These are phyloP conservation scores for Pipistrellus nathusii DNA, from an alignment of 2,797 vertebrate species.

Conservation along the genomic window DNA sequence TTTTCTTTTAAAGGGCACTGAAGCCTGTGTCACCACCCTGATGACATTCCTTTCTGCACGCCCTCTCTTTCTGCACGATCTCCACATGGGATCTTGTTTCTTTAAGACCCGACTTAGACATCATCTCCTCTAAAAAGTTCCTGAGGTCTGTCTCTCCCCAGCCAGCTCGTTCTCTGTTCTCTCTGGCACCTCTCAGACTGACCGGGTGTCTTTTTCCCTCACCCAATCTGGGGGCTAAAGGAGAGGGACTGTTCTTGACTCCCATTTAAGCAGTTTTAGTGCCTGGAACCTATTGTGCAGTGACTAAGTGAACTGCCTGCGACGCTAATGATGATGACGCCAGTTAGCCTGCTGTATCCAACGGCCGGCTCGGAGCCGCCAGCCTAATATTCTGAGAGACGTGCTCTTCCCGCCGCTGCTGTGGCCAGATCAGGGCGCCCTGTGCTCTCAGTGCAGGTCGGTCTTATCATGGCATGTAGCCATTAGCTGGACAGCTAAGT, in stretches of 20 bases:
- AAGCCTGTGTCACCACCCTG: background rate
- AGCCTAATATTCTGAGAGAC: background rate
- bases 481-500: background rate
- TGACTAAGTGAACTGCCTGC: background rate
- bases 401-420: background rate
- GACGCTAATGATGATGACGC: background rate
- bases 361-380: background rate
- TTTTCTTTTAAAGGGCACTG: background rate
- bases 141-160: background rate
- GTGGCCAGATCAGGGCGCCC: no score
- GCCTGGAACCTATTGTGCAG: background rate
- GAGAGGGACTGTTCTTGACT: background rate
- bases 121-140: background rate
- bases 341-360: background rate
- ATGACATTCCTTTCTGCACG: background rate
- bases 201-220: background rate
- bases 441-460: background rate
- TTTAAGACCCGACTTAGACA: background rate
- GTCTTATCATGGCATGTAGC: background rate
- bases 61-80: background rate
- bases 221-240: background rate
- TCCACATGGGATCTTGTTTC: background rate
- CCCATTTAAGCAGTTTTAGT: background rate
- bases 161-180: background rate
- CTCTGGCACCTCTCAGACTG: background rate